Conservation (phyloP, 2,113 vertebrate species). For the Chunga burmeisteri region DNA sequence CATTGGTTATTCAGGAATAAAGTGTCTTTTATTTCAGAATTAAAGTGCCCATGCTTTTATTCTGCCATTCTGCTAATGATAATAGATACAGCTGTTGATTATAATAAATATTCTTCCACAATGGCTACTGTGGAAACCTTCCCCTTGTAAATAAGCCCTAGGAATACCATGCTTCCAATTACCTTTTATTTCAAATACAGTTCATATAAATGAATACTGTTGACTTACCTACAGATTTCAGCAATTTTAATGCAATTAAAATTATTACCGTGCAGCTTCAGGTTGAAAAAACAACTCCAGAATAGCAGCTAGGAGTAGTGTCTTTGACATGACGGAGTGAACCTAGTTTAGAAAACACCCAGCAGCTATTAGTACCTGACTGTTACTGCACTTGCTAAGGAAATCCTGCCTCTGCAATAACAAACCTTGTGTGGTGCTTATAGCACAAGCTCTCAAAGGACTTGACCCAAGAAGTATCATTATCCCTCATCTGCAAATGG, state of each 20-base stretch:
- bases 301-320: neutral
- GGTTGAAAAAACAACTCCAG: neutral
- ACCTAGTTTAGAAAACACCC: neutral
- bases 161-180: neutral
- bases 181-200: neutral
- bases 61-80: neutral
- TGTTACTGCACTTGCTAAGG: neutral
- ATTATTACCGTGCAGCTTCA: neutral
- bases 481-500: neutral
- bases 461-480: neutral
- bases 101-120: neutral
- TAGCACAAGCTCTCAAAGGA: neutral
- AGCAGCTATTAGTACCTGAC: neutral
- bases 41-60: neutral
- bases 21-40: neutral
- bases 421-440: neutral
- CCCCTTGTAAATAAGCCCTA: neutral
- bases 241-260: constrained; percentile 16
- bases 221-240: neutral
- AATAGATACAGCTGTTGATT: neutral
- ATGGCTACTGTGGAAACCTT: neutral
- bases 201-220: neutral
- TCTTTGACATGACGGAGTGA: neutral
- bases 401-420: neutral
- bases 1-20: neutral